A percentile compares a stretch with the other conserved stretches of the same genome.
Evolutionary conservation across 2,113 vertebrate genomes (phyloP).

Genomic region (Pituophis catenifer): DNA sequence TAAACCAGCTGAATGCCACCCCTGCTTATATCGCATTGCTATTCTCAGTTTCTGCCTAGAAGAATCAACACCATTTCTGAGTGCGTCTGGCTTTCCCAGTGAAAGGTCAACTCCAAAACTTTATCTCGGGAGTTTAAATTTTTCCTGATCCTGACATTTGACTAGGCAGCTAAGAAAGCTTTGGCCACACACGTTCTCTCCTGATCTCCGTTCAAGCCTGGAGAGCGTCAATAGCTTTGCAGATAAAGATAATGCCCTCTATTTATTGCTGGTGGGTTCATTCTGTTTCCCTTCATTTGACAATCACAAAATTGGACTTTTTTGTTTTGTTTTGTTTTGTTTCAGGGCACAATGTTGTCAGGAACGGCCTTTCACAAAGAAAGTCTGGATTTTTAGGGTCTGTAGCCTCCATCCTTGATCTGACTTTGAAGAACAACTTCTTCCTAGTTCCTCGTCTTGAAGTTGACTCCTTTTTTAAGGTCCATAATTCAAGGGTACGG

Average conservation of each 20-base stretch:
- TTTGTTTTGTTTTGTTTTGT: not conserved
- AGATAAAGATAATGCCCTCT: not conserved
- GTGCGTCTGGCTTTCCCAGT: not conserved
- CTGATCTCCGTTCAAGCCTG: not conserved
- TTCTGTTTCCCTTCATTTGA: not conserved
- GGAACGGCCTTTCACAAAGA: not conserved
- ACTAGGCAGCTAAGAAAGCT: not conserved
- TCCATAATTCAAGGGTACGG: not conserved
- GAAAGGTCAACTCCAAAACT: not conserved
- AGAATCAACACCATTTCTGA: not conserved
- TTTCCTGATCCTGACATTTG: not conserved
- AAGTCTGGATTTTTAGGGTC: not conserved
- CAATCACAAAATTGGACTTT: not conserved
- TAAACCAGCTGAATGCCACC: too few relatives aligned
- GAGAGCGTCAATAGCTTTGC: not conserved
- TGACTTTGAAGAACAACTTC: not conserved
- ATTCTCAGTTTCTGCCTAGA: not conserved
- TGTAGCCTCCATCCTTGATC: not conserved
- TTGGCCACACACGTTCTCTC: too few relatives aligned
- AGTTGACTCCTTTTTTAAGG: not conserved
- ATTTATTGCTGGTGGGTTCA: too few relatives aligned
- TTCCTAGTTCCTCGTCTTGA: not conserved
- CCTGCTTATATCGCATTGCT: not conserved
- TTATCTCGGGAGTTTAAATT: not conserved
- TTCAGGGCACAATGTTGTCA: not conserved